Conservation (phyloP, 2,113 vertebrate species). For the Spea bombifrons region DNA sequence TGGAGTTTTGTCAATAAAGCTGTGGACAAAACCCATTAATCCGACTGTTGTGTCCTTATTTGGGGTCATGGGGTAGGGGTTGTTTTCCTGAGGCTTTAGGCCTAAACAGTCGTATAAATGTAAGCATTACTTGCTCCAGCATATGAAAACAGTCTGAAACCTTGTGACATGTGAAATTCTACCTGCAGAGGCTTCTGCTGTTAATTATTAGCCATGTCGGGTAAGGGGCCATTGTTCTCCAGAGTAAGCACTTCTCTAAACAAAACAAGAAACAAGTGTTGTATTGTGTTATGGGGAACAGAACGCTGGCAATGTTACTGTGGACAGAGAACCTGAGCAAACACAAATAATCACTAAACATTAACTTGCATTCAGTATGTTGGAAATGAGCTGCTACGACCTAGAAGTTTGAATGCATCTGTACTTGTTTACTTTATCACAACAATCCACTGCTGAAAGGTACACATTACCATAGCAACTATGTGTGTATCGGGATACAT, state of each 20-base stretch:
- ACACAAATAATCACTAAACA: conserved; percentile 21
- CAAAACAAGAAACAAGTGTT: conserved; percentile 13
- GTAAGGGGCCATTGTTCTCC: conserved; percentile 3
- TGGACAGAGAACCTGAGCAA: conserved; percentile 12
- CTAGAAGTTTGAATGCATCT: too few species aligned
- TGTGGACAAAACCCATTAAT: too few species aligned
- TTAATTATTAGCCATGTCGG: conserved; percentile 13
- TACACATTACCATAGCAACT: too few species aligned
- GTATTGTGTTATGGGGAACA: neutral
- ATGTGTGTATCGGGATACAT: too few species aligned
- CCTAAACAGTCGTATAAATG: too few species aligned
- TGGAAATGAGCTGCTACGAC: too few species aligned
- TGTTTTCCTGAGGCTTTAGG: too few species aligned
- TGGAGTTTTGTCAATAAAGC: too few species aligned
- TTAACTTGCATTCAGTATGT: conserved; percentile 3
- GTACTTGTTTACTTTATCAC: too few species aligned
- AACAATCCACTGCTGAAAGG: too few species aligned
- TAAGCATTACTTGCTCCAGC: neutral
- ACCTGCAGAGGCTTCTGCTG: neutral
- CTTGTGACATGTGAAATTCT: neutral
- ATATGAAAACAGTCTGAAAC: neutral
- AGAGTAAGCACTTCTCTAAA: neutral
- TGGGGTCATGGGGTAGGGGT: too few species aligned
- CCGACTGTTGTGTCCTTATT: too few species aligned
- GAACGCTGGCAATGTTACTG: conserved; percentile 8